A percentile compares a stretch with the other conserved stretches of the same genome.
Conservation (phyloP, 2,888 invertebrate species). For the Philonicus albiceps region DNA sequence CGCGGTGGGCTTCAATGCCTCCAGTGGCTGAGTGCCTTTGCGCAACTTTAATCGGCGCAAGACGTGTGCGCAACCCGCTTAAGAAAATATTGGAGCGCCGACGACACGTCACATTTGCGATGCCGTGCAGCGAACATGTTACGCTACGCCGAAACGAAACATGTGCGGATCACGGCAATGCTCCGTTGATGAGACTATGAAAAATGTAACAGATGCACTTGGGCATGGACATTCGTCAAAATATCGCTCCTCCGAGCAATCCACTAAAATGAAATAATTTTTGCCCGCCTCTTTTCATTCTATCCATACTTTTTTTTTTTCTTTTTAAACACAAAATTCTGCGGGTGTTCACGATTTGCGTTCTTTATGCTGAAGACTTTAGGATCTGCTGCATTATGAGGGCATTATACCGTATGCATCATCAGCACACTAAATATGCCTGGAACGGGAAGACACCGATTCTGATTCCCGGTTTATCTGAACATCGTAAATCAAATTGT, state of each 20-base stretch:
- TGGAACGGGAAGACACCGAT: background rate
- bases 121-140: conserved; percentile 1
- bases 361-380: background rate
- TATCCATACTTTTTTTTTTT: background rate
- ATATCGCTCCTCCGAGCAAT: background rate
- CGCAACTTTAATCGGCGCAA: background rate
- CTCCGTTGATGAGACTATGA: conserved; percentile 13
- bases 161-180: background rate
- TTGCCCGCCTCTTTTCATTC: background rate
- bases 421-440: background rate
- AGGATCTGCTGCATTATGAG: conserved; percentile 14
- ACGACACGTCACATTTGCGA: conserved; percentile 33
- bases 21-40: background rate
- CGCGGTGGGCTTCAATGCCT: background rate
- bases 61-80: conserved; percentile 25
- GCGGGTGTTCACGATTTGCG: background rate
- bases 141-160: background rate
- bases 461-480: conserved; percentile 4
- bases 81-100: conserved; percentile 17
- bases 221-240: conserved; percentile 28
- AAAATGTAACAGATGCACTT: conserved; percentile 37
- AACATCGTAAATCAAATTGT: conserved; percentile 47
- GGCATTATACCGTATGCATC: background rate
- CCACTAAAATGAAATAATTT: background rate
- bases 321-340: background rate